Base-by-base conservation (phyloP, 2,113 vertebrate species). In the Atrichornis clamosus region DNA sequence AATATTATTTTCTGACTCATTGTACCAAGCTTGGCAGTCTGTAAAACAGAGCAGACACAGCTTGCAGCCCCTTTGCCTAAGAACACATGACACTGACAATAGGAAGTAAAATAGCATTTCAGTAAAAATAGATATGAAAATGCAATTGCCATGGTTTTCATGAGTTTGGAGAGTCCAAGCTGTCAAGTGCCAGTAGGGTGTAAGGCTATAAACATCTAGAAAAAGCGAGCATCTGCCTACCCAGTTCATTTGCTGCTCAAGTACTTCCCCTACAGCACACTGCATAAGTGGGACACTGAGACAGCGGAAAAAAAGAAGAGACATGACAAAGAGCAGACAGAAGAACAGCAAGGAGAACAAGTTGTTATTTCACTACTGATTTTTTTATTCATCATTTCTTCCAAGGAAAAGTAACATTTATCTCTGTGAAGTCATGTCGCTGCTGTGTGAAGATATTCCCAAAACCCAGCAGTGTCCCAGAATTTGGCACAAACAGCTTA, bases 371-470 rank as follows among this genome's bases (percentile, higher is more conserved):
- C 84, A 59, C 46, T 49, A 46, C 19, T 46, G 62, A 27, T 37
- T 67, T 89, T 59, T 47, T n/a, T 14, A 42, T 74, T 81, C 28
- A 10, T 33, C 14, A 86, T 91, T 75, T 55, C 69, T 93, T 89
- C 83, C 55, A 67, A 82, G 37, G 30, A 79, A 89, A 95, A 79
- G 65, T 46, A 80, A 84, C 46, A 42, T 89, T 92, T 89, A 68
- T 83, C 73, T 95, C 63, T 64, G 28, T 52, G 41, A 65, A 78
- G 73, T 58, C 13, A 2, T 18, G 22, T 8, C 68, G 65, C 72
- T 77, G 59, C 55, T 96, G 50, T 75, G 47, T 64, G 75, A 92
- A 92, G 81, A 89, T 87, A 81, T 44, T 55, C 65, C 41, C 47
- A 67, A 77, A 84, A 65, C 42, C 33, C 65, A 84, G 53, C 78